phyloP scores from a whole-genome alignment of 30 jellyfish, hydroid and myxozoan species.

The Turritopsis rubra region DNA sequence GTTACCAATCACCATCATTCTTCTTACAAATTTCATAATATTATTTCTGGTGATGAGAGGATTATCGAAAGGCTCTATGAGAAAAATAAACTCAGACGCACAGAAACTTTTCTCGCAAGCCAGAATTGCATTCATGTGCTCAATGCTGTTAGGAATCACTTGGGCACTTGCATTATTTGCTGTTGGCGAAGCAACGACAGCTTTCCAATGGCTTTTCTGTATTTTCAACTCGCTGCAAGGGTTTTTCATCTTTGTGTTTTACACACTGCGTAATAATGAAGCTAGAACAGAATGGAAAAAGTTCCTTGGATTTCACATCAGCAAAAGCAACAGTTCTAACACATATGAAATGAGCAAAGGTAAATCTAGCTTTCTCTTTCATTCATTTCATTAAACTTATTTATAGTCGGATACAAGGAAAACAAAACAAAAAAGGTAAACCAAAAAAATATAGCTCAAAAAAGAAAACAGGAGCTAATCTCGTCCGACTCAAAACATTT shows the following conservation, averaged over 20 bases:
- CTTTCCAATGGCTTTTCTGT: conserved; percentile 30
- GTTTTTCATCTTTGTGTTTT: conserved; percentile 24
- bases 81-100: not conserved
- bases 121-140: conserved; percentile 27
- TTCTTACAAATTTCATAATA: conserved; percentile 18
- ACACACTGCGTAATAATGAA: conserved; percentile 29
- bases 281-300: conserved; percentile 13
- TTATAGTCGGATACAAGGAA: too few relatives aligned
- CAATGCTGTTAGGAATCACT: conserved; percentile 23
- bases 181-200: conserved; percentile 16
- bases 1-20: conserved; percentile 16
- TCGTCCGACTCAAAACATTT: too few relatives aligned
- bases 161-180: conserved; percentile 35
- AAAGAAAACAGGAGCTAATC: too few relatives aligned
- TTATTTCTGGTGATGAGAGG: conserved; percentile 23
- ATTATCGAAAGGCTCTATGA: conserved; percentile 9
- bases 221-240: conserved; percentile 36
- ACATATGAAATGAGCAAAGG: not conserved
- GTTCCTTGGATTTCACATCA: conserved; percentile 1
- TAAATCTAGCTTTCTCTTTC: too few relatives aligned
- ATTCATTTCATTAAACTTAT: too few relatives aligned
- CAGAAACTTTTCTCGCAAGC: conserved; percentile 1
- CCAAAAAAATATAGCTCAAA: too few relatives aligned
- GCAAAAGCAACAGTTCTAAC: not conserved
- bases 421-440: too few relatives aligned